These are phyloP conservation scores for Brachyptera putata DNA, from an alignment of 2,888 invertebrate genomes.

Conservation along the genomic window DNA sequence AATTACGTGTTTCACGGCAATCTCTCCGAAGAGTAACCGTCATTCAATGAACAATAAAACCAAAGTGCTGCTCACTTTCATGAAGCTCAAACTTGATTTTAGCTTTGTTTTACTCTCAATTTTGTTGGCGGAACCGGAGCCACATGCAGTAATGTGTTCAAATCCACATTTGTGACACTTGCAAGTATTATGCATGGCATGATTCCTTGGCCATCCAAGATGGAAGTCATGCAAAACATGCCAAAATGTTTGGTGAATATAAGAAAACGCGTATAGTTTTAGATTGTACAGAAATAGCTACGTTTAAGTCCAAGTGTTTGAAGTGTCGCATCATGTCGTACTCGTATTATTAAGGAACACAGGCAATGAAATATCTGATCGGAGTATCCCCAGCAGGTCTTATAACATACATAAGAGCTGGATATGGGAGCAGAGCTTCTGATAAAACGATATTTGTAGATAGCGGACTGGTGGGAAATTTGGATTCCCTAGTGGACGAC, in stretches of 20 bases:
- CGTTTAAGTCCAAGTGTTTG: neutral
- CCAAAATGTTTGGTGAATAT: slow-evolving; percentile 1
- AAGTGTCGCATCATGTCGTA: slow-evolving; percentile 8
- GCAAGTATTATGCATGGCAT: neutral
- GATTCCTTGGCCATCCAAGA: slow-evolving; percentile 8
- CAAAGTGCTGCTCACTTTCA: neutral
- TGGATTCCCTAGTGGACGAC: neutral
- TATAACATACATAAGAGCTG: neutral
- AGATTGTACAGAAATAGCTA: slow-evolving; percentile 9
- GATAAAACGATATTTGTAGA: slow-evolving; percentile 3
- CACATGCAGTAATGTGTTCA: slow-evolving; percentile 6
- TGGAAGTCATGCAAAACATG: slow-evolving; percentile 1
- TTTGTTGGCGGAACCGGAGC: neutral
- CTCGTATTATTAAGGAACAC: neutral
- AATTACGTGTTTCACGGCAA: neutral
- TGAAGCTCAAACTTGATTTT: slow-evolving; percentile 10
- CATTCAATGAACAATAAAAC: neutral
- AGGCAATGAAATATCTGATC: neutral
- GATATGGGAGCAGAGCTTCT: slow-evolving; percentile 14
- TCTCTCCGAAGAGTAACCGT: neutral
- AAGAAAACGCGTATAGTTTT: neutral
- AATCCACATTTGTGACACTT: neutral
- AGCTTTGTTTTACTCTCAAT: neutral
- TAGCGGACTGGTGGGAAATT: neutral
- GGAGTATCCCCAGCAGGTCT: slow-evolving; percentile 2